phyloP scores from a whole-genome alignment of 2,797 vertebrate genomes.

The Lepilemur ruficaudatus region DNA sequence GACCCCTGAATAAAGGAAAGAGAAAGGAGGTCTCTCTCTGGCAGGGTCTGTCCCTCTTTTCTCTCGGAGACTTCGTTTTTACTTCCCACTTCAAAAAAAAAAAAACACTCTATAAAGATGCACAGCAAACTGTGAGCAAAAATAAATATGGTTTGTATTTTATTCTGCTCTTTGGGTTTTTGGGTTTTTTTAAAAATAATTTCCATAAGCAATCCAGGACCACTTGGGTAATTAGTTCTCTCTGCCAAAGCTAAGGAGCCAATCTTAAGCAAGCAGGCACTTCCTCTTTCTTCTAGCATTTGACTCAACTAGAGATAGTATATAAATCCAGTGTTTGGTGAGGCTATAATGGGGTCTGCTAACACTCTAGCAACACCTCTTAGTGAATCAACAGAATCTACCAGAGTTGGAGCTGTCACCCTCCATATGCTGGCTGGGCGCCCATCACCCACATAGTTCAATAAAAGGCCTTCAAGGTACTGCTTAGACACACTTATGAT shows the following conservation, averaged over 20 bases:
- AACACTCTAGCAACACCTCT: not conserved
- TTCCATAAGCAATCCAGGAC: not conserved
- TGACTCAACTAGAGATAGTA: not conserved
- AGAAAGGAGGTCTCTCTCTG: not conserved
- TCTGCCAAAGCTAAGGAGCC: not conserved
- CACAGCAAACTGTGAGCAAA: not conserved
- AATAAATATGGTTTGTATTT: not conserved
- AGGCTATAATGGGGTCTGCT: not conserved
- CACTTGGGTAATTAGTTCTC: not conserved
- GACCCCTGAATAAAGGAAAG: not conserved
- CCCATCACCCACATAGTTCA: not conserved
- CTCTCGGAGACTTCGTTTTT: not conserved
- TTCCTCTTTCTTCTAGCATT: not conserved
- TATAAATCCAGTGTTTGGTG: not conserved
- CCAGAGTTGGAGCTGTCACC: not conserved
- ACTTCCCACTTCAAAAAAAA: not conserved
- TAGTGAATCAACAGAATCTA: not conserved
- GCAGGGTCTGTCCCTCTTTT: not conserved
- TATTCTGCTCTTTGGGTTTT: not conserved
- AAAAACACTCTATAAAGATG: not conserved
- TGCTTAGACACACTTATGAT: not conserved
- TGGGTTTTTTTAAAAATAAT: not conserved
- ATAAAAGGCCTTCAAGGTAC: not conserved
- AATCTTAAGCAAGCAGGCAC: not conserved
- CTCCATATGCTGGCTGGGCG: not conserved